Evolutionary conservation across 2,888 invertebrate species (phyloP).

Genomic region (Microctonus aethiopoides): DNA sequence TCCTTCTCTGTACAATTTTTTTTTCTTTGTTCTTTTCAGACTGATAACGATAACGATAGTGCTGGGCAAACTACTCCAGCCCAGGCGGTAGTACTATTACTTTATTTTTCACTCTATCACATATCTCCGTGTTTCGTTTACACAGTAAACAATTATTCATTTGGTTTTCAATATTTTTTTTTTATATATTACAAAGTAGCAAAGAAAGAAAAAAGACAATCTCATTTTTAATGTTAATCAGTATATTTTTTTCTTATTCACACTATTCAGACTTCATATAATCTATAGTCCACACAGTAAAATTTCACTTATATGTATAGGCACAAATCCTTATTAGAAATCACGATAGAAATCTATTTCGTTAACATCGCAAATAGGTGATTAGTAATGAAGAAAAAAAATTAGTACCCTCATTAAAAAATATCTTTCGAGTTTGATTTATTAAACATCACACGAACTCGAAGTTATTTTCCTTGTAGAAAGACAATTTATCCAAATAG

Average conservation of each 20-base stretch:
- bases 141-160: slow-evolving; percentile 1
- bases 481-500: slow-evolving; percentile 19
- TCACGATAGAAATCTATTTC: slow-evolving; percentile 20
- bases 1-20: slow-evolving; percentile 61
- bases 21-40: slow-evolving; percentile 64
- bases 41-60: slow-evolving; percentile 67
- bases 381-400: slow-evolving; percentile 7
- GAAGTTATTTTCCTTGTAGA: slow-evolving; percentile 33
- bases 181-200: background rate
- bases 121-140: slow-evolving; percentile 11
- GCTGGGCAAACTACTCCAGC: slow-evolving; percentile 67
- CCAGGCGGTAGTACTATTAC: slow-evolving; percentile 67
- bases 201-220: background rate
- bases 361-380: slow-evolving; percentile 6
- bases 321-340: slow-evolving; percentile 14
- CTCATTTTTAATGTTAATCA: slow-evolving; percentile 23
- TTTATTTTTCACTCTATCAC: slow-evolving; percentile 60
- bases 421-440: slow-evolving; percentile 15
- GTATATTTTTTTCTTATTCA: slow-evolving; percentile 17
- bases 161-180: slow-evolving; percentile 7
- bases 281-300: slow-evolving; percentile 8
- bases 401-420: slow-evolving; percentile 12
- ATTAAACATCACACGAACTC: slow-evolving; percentile 22
- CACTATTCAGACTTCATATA: slow-evolving; percentile 26
- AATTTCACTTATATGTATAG: slow-evolving; percentile 14